Evolutionary conservation across 2,888 invertebrate species (phyloP).

Genomic region (Andricus quercusramuli): DNA sequence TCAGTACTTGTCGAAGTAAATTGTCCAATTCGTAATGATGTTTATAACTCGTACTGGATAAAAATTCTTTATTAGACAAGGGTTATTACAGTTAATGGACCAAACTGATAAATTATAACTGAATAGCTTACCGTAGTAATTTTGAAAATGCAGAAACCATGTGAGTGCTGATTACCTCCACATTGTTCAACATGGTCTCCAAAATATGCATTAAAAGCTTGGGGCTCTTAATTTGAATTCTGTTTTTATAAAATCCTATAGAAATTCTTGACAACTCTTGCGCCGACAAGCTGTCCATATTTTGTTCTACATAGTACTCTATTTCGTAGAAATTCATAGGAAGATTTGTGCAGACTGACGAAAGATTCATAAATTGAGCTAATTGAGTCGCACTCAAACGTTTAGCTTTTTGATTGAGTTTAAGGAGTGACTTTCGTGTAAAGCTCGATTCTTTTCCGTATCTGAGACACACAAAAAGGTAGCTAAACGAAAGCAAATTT

Average conservation of each 20-base stretch:
- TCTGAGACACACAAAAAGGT: background rate
- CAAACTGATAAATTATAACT: background rate
- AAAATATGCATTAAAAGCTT: background rate
- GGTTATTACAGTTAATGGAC: background rate
- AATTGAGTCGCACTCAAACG: background rate
- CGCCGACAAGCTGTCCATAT: background rate
- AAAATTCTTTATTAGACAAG: background rate
- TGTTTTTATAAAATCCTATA: background rate
- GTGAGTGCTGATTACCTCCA: background rate
- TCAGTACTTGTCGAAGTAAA: background rate
- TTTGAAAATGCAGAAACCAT: background rate
- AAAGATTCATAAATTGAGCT: background rate
- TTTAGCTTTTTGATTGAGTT: background rate
- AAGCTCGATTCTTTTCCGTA: background rate
- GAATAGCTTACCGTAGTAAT: background rate
- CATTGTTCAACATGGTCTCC: background rate
- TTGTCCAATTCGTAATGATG: background rate
- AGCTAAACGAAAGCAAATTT: background rate
- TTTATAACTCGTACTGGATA: background rate
- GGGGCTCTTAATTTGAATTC: background rate
- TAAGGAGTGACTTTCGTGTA: background rate
- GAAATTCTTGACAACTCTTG: background rate
- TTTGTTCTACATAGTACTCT: constrained; percentile 4
- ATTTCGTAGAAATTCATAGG: constrained; percentile 2
- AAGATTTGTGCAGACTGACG: background rate